phyloP scores from a whole-genome alignment of 2,797 vertebrate species.

The Crocidura indochinensis region DNA sequence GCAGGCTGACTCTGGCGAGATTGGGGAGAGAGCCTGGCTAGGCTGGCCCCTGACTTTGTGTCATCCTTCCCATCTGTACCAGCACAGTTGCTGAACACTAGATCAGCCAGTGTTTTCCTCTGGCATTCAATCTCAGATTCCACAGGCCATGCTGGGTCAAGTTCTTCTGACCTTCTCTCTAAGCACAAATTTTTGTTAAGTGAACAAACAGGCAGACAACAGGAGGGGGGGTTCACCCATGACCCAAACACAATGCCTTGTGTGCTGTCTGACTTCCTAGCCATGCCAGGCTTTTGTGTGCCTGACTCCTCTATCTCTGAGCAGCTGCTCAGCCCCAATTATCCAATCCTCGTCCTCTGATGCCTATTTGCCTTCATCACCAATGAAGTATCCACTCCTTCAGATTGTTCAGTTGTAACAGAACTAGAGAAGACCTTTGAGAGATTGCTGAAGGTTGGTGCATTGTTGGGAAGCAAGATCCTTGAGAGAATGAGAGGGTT shows the following conservation, averaged over 20 bases:
- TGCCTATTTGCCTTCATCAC: not conserved
- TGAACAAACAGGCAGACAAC: rapidly evolving
- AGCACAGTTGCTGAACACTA: not conserved
- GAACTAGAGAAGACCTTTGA: not conserved
- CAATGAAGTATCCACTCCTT: not conserved
- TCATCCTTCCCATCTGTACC: not conserved
- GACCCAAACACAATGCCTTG: not conserved
- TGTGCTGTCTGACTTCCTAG: not conserved
- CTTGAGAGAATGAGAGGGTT: not conserved
- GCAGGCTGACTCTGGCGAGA: not conserved
- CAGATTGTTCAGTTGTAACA: no score
- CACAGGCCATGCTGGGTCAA: not conserved
- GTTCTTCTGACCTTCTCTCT: not conserved
- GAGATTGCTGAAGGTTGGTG: not conserved
- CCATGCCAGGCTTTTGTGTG: not conserved
- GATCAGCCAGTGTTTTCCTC: not conserved
- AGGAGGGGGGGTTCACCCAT: no score
- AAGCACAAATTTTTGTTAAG: not conserved
- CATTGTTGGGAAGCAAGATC: not conserved
- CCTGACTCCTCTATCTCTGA: no score
- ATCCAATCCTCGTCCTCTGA: not conserved
- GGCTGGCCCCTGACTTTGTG: not conserved
- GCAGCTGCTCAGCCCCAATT: no score
- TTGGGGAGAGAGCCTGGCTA: not conserved
- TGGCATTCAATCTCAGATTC: not conserved